Base-by-base conservation (phyloP, 2,113 vertebrate genomes). In the Henicopernis longicauda region DNA sequence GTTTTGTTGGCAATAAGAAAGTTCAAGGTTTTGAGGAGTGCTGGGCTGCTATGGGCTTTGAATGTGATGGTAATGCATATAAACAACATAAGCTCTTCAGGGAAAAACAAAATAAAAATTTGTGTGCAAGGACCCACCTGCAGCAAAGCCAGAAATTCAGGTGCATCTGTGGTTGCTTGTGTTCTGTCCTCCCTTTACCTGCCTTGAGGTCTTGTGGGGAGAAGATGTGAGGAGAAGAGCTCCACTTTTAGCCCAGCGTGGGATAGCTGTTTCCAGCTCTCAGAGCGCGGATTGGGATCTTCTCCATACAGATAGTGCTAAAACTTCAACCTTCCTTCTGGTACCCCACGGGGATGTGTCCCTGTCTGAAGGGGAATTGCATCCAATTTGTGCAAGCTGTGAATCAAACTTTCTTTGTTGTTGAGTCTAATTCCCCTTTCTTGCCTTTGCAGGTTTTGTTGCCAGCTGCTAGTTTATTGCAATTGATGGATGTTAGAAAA, bases 401-500 rank as follows among this genome's bases (percentile, higher is more conserved):
- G 54, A 72, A 18, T 47, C 70, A 11, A 38, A 32, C 26, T 10
- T 25, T 38, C 66, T 95, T 55, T 71, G 8, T 61, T 16, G 42
- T 54, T 97, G 52, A 36, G 91, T 82, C 62, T 78, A 44, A 45
- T 83, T 86, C 82, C 40, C 29, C 52, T 47, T 74, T 89, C 6
- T 65, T 86, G 65, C 79, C 88, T 74, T 94, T 90, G 38, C 97
- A 99, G 99, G 99, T 99, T 52, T 97, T 99, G 86, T 97, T 99
- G 82, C 99, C 99, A 25, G 99, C 99, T 82, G 99, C 99, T 77
- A 99, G 99, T 55, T 98, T 99, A 94, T 97, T 99, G 74, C 99
- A 99, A 96, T 80, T 99, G 96, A 99, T 99, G 99, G 99, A 99
- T 11, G 99, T 99, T 15, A 98, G 99, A 36, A 99, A 99, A 95